phyloP scores from a whole-genome alignment of 2,888 invertebrate species.

The Caenorhabditis doughertyi region DNA sequence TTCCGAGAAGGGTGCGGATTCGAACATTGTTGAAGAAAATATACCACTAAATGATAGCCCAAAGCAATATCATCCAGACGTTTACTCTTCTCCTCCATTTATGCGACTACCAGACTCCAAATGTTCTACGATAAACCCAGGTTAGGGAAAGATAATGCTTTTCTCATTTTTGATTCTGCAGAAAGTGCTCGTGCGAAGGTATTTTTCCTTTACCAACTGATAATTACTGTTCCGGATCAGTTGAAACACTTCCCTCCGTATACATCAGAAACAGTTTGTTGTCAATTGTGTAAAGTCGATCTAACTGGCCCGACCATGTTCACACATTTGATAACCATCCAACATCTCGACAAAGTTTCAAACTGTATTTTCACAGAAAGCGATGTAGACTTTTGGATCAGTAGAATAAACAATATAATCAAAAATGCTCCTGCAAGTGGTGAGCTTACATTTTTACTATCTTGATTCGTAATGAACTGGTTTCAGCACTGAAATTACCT shows the following conservation, averaged over 20 bases:
- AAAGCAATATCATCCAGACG: neutral
- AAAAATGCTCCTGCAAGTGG: neutral
- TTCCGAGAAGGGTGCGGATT: too few relatives aligned
- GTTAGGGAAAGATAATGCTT: neutral
- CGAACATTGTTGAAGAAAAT: too few relatives aligned
- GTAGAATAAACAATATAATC: slow-evolving; percentile 13
- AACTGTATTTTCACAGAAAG: slow-evolving; percentile 20
- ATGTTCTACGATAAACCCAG: neutral
- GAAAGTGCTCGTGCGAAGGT: slow-evolving; percentile 11
- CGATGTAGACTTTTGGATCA: slow-evolving; percentile 35
- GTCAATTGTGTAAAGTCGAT: slow-evolving; percentile 13
- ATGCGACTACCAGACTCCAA: slow-evolving; percentile 33
- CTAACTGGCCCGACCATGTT: slow-evolving; percentile 18
- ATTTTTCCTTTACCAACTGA: slow-evolving; percentile 23
- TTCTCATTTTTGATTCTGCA: neutral
- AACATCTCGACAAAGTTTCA: slow-evolving; percentile 15
- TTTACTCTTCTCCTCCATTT: slow-evolving; percentile 10
- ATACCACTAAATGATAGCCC: neutral
- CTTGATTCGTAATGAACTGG: too few relatives aligned
- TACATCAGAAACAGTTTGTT: slow-evolving; percentile 7
- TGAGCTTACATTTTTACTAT: neutral
- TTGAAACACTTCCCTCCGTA: slow-evolving; percentile 21
- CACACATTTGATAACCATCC: slow-evolving; percentile 8
- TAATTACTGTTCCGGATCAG: slow-evolving; percentile 17
- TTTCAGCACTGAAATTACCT: slow-evolving; percentile 10